phyloP scores from a whole-genome alignment of 2,888 invertebrate genomes.

The Falcaria lacertinaria region DNA sequence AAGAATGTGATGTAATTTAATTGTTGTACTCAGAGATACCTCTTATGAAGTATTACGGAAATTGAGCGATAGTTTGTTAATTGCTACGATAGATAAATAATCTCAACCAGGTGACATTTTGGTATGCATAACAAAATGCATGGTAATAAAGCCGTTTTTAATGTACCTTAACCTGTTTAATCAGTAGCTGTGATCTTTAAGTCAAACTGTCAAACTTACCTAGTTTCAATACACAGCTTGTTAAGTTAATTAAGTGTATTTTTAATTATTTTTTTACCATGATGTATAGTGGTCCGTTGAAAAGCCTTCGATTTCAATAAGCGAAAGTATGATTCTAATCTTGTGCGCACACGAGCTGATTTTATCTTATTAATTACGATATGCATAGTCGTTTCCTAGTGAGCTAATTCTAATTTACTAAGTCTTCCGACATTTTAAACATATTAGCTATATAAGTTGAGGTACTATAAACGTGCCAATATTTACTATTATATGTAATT shows the following conservation, averaged over 20 bases:
- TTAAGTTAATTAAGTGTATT: constrained; percentile 28
- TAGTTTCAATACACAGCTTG: constrained; percentile 32
- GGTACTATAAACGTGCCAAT: too few relatives aligned
- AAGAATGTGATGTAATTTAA: too few relatives aligned
- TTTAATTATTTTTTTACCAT: constrained; percentile 25
- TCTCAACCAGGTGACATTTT: not conserved
- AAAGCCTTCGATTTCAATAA: constrained; percentile 45
- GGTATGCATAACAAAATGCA: not conserved
- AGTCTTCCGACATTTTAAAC: too few relatives aligned
- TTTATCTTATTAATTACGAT: constrained; percentile 27
- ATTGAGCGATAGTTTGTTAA: too few relatives aligned
- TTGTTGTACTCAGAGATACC: too few relatives aligned
- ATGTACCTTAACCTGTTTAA: not conserved
- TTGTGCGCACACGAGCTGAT: constrained; percentile 22
- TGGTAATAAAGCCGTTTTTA: not conserved
- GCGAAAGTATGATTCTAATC: constrained; percentile 49
- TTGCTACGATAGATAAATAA: not conserved
- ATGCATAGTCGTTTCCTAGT: not conserved
- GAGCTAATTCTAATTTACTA: not conserved
- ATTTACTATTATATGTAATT: too few relatives aligned
- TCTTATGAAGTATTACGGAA: too few relatives aligned
- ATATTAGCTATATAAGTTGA: too few relatives aligned
- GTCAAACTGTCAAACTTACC: constrained; percentile 37
- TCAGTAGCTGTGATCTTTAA: constrained; percentile 35
- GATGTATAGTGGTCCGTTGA: constrained; percentile 15